Base-by-base conservation (phyloP, 1,140 invertebrate genomes). In the Eumeta japonica region DNA sequence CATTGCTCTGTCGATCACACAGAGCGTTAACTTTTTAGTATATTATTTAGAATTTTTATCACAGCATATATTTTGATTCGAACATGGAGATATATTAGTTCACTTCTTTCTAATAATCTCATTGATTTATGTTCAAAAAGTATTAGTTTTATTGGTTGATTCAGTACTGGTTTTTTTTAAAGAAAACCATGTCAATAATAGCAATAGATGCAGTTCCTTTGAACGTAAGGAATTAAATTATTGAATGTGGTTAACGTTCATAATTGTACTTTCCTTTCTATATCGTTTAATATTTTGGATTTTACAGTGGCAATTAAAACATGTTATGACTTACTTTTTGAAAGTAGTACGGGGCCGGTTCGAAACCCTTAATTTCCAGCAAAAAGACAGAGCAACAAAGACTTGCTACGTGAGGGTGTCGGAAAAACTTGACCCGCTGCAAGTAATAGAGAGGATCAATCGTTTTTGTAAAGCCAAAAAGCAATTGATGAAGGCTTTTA, bases 391-490 rank as follows among this genome's bases (percentile, higher is more conserved):
- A 10, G 2, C 12, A 0, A 44, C 41, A 18, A 37, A 37, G 12
- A 45, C 33, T 5, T 41, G 39, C 5, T 55, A 48, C 14, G 13
- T 58, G 15, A 31, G 39, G 4, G 16, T 57, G 10, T 50, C 48
- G 0, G 48, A 48, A 3, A 45, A 43, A 11, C n/a, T 55, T 11
- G 46, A 60, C 13, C 52, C 46, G 5, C 10, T 30, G 2, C 10
- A 30, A 13, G 48, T 55, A n/a, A 15, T 55, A 2, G 35, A 48
- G 9, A 50, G 20, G 14, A 39, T 59, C 11, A 56, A 55, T 10
- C 24, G 16, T 1, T 17, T 1, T n/a, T n/a, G n/a, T n/a, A n/a
- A n/a, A n/a, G n/a, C n/a, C 18, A 15, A 12, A 24, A 15, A 24
- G 16, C n/a, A 32, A 37, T 17, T 16, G 2, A 27, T 33, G 9